phyloP scores from a whole-genome alignment of 2,797 vertebrate species.

The Orientallactaga sibirica region DNA sequence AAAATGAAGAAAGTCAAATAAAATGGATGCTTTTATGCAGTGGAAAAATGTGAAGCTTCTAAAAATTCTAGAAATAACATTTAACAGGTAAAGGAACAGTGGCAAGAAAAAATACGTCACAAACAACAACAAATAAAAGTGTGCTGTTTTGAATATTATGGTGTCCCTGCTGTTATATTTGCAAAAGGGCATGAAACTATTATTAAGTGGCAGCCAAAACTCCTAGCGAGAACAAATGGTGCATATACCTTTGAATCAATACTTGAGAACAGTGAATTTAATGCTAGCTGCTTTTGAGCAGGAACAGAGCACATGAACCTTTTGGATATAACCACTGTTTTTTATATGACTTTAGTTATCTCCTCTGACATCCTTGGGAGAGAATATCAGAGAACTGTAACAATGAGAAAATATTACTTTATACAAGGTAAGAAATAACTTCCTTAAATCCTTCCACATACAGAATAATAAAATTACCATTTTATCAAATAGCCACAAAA shows the following conservation, averaged over 20 bases:
- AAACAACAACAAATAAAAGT: conserved; percentile 58
- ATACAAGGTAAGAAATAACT: conserved; percentile 12
- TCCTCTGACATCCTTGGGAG: conserved; percentile 37
- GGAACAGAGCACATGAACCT: conserved; percentile 51
- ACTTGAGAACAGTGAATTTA: conserved; percentile 79
- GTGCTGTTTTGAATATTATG: conserved; percentile 78
- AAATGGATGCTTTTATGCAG: conserved; percentile 14
- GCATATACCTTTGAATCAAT: conserved; percentile 78
- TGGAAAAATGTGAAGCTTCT: conserved; percentile 21
- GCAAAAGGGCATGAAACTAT: conserved; percentile 76
- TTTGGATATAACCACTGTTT: conserved; percentile 51
- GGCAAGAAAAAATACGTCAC: conserved; percentile 41
- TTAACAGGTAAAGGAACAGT: conserved; percentile 53
- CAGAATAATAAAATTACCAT: conserved; percentile 14
- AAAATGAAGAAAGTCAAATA: conserved; percentile 22
- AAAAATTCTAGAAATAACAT: conserved; percentile 60
- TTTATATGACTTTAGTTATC: conserved; percentile 49
- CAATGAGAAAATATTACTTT: conserved; percentile 34
- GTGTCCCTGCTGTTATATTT: conserved; percentile 80
- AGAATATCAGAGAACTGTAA: conserved; percentile 18
- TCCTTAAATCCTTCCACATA: conserved; percentile 31
- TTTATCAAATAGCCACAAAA: conserved; percentile 56
- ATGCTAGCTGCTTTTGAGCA: conserved; percentile 68
- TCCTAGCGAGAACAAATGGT: conserved; percentile 74
- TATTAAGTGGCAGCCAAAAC: conserved; percentile 78